These are phyloP conservation scores for Dolichallabes microphthalmus DNA, from an alignment of 2,113 vertebrate genomes.

Conservation along the genomic window DNA sequence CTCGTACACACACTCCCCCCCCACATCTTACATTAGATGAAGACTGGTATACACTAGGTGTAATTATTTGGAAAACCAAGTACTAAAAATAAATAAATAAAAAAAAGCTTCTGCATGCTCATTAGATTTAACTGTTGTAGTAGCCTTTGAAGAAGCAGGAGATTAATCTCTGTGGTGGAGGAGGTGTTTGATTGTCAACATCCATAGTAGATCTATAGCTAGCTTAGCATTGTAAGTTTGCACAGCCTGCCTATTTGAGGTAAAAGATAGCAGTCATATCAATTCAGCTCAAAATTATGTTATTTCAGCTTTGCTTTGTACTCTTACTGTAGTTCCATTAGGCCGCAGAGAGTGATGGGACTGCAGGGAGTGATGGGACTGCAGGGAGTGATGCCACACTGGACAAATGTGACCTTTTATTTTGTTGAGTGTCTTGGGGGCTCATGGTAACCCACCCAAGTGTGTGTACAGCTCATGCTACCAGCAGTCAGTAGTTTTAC, in stretches of 20 bases:
- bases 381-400: background rate
- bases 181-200: background rate
- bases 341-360: background rate
- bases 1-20: background rate
- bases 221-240: background rate
- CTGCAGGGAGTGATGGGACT: background rate
- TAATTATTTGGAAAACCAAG: too few relatives aligned
- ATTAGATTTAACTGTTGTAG: background rate
- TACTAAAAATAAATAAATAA: background rate
- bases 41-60: too few relatives aligned
- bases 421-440: background rate
- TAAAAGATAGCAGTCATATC: background rate
- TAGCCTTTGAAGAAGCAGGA: background rate
- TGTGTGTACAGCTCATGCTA: background rate
- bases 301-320: background rate
- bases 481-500: background rate
- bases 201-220: background rate
- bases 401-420: background rate
- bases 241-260: background rate
- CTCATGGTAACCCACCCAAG: background rate
- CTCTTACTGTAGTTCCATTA: too few relatives aligned
- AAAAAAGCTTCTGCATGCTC: background rate
- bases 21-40: too few relatives aligned
- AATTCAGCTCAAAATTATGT: background rate
- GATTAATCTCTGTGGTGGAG: background rate